A percentile compares a stretch with the other conserved stretches of the same genome.
Evolutionary conservation across 2,113 vertebrate genomes (phyloP).

Genomic region (Herpetotheres cachinnans): DNA sequence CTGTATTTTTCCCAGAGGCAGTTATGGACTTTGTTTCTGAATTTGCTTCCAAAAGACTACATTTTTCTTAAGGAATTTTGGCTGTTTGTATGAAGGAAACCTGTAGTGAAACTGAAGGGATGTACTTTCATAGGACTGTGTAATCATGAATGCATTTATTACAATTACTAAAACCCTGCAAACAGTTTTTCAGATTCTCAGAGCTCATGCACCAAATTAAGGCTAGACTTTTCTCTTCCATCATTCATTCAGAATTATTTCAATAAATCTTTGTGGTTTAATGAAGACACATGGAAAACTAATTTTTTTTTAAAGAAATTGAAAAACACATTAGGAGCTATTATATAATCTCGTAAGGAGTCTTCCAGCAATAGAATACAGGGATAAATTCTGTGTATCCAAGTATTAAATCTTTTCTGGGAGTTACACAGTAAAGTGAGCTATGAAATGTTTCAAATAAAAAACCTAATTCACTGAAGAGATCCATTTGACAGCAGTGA

Average conservation of each 20-base stretch:
- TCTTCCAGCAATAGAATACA: neutral
- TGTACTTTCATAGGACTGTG: neutral
- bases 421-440: neutral
- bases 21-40: neutral
- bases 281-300: neutral
- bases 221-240: neutral
- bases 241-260: neutral
- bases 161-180: neutral
- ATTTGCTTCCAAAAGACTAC: neutral
- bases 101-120: neutral
- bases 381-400: neutral
- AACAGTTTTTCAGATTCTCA: neutral
- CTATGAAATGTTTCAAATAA: neutral
- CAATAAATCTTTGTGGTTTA: neutral
- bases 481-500: neutral
- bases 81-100: neutral
- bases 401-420: neutral
- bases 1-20: neutral
- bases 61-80: neutral
- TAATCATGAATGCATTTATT: neutral
- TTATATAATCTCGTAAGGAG: neutral
- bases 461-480: neutral
- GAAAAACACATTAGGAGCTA: neutral
- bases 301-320: neutral
- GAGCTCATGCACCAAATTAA: neutral